Conservation (phyloP, 2,888 invertebrate species). For the Parnassius smintheus region DNA sequence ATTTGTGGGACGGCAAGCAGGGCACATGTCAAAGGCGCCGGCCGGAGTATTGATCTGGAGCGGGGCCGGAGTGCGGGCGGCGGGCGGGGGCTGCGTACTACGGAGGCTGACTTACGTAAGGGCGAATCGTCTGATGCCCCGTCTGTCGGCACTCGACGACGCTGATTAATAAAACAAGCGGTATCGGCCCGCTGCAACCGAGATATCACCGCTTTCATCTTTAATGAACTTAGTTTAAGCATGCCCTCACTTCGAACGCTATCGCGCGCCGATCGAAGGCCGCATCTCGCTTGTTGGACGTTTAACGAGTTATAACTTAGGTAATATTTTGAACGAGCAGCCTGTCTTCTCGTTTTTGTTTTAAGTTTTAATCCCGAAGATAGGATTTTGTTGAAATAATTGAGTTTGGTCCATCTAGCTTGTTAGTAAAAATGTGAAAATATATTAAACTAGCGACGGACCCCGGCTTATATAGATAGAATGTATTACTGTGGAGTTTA, state of each 20-base stretch:
- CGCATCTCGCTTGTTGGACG: slow-evolving; percentile 15
- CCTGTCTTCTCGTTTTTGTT: slow-evolving; percentile 6
- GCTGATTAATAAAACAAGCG: slow-evolving; percentile 74
- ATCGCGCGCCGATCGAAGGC: slow-evolving; percentile 14
- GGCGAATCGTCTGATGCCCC: slow-evolving; percentile 71
- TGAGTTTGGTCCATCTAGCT: too few species aligned
- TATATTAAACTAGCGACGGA: too few species aligned
- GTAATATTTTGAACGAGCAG: slow-evolving; percentile 3
- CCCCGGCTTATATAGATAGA: too few species aligned
- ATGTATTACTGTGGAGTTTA: too few species aligned
- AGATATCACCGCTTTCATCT: slow-evolving; percentile 55
- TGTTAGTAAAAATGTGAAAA: too few species aligned
- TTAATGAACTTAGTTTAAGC: slow-evolving; percentile 53
- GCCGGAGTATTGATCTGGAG: slow-evolving; percentile 79
- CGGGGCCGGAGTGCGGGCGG: slow-evolving; percentile 39
- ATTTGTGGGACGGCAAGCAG: slow-evolving; percentile 73
- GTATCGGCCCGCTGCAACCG: slow-evolving; percentile 58
- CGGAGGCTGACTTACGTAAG: slow-evolving; percentile 73
- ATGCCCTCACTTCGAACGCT: slow-evolving; percentile 32
- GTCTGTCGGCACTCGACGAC: slow-evolving; percentile 59
- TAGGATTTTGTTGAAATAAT: too few species aligned
- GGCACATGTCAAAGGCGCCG: slow-evolving; percentile 80
- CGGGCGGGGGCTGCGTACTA: slow-evolving; percentile 44
- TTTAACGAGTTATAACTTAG: slow-evolving; percentile 15
- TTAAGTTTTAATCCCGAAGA: neutral